Evolutionary conservation across 2,888 invertebrate species (phyloP), one percentile per base, ranked within the genome.

Genomic region (Macrophya annulata): DNA sequence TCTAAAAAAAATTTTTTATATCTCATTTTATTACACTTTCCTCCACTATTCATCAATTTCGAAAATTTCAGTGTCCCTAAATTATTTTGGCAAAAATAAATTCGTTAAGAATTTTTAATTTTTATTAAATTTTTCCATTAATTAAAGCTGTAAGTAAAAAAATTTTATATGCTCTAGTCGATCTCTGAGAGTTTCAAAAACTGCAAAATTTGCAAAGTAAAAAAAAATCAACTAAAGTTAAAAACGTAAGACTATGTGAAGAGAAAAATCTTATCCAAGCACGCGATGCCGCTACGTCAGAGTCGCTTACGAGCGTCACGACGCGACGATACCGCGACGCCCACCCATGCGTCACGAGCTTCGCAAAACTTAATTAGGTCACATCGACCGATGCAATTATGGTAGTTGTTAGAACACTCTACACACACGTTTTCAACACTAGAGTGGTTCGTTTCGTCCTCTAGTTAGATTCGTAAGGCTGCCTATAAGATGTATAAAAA

Each of bases 321-420:
- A 68, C 17, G 37, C 65, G 62, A 21, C 62, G 48, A 48, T 48
- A 9, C 10, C 55, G 68, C 37, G 37, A 68, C 68, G 83, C n/a
- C 43, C 3, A 45, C 77, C 43, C 77, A 85, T 62, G 77, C 62
- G 85, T 74, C 79, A 68, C 48, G 62, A 59, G 59, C 68, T 79
- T 59, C 79, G 68, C 74, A 31, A 79, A 79, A 85, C 77, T 85
- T 62, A 76, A 84, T 83, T 71, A 48, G 83, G 83, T 83, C 83
- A 83, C 83, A 83, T 68, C 83, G 71, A 83, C 83, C 83, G 17
- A 59, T 83, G 51, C 65, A 83, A 83, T 83, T 83, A 68, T 1
- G 83, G 37, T 68, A 71, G 83, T 83, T 83, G 68, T 68, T 83
- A 10, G 68, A 71, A 71, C 45, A 83, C 68, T 62, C 62, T 45